Percentiles rank a stretch among this genome's conserved stretches.
phyloP scores from a whole-genome alignment of 2,888 invertebrate genomes.

The Caenorhabditis afra region DNA sequence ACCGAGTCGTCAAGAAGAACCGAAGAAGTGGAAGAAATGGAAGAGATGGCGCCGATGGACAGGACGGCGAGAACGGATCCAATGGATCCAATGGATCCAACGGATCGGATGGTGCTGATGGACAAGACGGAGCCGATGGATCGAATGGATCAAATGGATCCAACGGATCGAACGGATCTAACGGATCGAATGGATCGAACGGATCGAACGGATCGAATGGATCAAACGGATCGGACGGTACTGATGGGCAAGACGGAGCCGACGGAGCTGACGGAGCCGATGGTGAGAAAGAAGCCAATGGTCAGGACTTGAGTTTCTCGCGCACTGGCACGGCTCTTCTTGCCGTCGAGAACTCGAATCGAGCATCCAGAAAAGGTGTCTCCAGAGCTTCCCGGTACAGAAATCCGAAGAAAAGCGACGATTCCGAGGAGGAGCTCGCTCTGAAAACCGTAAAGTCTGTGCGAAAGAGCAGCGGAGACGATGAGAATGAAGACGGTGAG shows the following conservation, averaged over 20 bases:
- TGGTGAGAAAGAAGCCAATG: neutral
- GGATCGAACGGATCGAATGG: neutral
- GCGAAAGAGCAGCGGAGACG: no score
- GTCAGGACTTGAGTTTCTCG: neutral
- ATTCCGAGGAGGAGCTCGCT: no score
- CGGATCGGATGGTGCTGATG: neutral
- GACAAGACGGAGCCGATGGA: neutral
- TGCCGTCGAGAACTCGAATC: no score
- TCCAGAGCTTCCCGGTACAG: no score
- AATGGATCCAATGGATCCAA: neutral
- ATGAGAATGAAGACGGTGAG: no score
- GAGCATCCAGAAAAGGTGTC: no score
- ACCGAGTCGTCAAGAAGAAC: neutral
- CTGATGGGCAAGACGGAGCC: neutral
- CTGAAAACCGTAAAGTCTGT: no score
- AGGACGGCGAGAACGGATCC: neutral
- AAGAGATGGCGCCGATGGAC: neutral
- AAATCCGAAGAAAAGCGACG: no score
- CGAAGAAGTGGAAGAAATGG: neutral
- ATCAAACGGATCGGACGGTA: neutral
- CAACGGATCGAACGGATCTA: neutral
- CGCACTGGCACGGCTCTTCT: no score
- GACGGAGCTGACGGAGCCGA: neutral
- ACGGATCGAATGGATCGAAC: neutral
- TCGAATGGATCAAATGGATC: neutral